A percentile compares a stretch with the other conserved stretches of the same genome.
phyloP scores from a whole-genome alignment of 2,888 invertebrate genomes.

The Thereva unica region DNA sequence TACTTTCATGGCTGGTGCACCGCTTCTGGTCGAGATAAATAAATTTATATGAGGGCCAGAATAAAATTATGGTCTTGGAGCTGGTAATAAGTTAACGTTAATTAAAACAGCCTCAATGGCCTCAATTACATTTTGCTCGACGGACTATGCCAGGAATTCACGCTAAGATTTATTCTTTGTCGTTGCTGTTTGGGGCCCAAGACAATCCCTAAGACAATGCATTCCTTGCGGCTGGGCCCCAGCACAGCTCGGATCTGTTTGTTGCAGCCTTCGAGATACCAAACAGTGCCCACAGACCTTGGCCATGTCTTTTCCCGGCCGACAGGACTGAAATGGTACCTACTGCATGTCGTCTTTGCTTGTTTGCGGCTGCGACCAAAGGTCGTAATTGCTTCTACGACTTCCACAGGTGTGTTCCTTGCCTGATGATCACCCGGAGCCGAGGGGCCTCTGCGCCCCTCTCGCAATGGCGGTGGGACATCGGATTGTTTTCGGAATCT shows the following conservation, averaged over 20 bases:
- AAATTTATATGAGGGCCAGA: constrained; percentile 37
- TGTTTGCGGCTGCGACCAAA: constrained; percentile 33
- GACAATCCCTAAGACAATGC: constrained; percentile 32
- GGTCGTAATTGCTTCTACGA: constrained; percentile 37
- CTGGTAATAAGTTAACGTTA: constrained; percentile 42
- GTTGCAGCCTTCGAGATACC: not conserved
- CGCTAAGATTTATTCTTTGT: constrained; percentile 40
- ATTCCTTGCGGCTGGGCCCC: constrained; percentile 25
- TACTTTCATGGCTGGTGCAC: constrained; percentile 7
- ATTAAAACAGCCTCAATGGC: constrained; percentile 40
- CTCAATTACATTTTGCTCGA: constrained; percentile 41
- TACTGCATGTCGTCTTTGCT: constrained; percentile 30
- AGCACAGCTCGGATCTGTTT: constrained; percentile 18
- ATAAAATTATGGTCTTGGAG: constrained; percentile 37
- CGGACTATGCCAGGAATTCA: constrained; percentile 40
- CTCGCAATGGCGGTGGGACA: not conserved
- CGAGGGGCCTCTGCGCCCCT: not conserved
- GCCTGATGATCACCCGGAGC: constrained; percentile 11
- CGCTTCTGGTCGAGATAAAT: constrained; percentile 12
- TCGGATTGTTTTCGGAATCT: constrained; percentile 17
- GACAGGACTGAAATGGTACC: constrained; percentile 33
- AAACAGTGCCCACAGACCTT: constrained; percentile 6
- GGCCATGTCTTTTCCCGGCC: constrained; percentile 24
- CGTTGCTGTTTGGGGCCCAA: constrained; percentile 2
- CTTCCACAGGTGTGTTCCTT: constrained; percentile 33